Base-by-base conservation (phyloP, 1,140 invertebrate genomes). In the Physella acuta region DNA sequence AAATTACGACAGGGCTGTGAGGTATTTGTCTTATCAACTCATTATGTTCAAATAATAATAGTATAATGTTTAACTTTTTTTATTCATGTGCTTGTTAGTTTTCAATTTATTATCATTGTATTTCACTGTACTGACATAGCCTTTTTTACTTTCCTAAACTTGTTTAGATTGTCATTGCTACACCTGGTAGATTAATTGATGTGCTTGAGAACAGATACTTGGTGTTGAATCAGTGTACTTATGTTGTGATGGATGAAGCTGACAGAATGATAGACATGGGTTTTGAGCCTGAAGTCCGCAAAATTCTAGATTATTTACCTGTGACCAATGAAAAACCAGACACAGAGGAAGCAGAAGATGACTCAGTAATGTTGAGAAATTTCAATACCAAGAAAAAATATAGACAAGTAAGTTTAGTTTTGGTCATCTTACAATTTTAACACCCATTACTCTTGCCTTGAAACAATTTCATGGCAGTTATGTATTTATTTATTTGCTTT, bases 201-300 rank as follows among this genome's bases (percentile, higher is more conserved):
- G 97, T 99, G 0, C 86, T 99, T 58, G 97, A 99, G 86, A 99
- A 99, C 86, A 89, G 96, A 73, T 99, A 99, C 84, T 88, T 99
- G 62, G 97, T 99, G 11, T 86, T 99, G 0, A 94, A 92, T 84
- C 93, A 97, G 79, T 99, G 98, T 79, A 89, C 89, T 3, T 90
- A 90, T 78, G 87, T 90, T 51, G 89, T 90, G 49, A 84, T 90
- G 76, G 89, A 90, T 92, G 56, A 90, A 75, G 97, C 97, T 3
- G 98, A 99, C 87, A 87, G 97, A 30, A 99, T 99, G 97, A 95
- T 99, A 78, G 97, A 99, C 82, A 97, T 99, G 94, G 97, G 97
- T 85, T 99, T 99, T 85, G 97, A 99, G 85, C 92, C 94, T 37
- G 91, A 98, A 84, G 97, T 99, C 0, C 95, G 98, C 80, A 97